These are phyloP conservation scores for Thecophora atra DNA, from an alignment of 2,888 invertebrate species.

Conservation along the genomic window DNA sequence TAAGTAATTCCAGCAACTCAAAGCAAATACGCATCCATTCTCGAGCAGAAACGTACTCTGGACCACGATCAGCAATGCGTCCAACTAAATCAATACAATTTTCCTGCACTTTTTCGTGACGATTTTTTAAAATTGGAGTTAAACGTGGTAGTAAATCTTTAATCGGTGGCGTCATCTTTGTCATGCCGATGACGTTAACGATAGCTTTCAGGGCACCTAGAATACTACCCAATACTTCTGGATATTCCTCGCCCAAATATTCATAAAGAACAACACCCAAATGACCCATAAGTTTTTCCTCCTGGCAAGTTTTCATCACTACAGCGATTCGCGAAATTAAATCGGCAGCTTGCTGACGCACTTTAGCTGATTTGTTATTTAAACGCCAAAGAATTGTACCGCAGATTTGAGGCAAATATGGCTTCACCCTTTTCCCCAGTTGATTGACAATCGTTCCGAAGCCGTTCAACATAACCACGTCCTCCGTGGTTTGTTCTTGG, in stretches of 20 bases:
- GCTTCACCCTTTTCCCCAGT: constrained; percentile 95
- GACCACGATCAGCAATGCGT: constrained; percentile 97
- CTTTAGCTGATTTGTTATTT: constrained; percentile 99
- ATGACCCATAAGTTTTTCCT: constrained; percentile 99
- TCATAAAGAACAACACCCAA: constrained; percentile 98
- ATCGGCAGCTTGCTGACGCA: constrained; percentile 98
- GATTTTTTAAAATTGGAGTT: constrained; percentile 98
- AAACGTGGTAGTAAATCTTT: constrained; percentile 96
- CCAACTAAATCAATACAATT: constrained; percentile 99
- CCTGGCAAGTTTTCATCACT: constrained; percentile 99
- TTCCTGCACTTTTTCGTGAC: constrained; percentile 97
- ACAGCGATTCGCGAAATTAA: constrained; percentile 97
- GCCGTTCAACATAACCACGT: constrained; percentile 99
- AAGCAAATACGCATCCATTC: constrained; percentile 99
- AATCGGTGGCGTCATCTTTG: constrained; percentile 99
- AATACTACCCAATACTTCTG: constrained; percentile 97
- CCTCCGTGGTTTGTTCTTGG: constrained; percentile 99
- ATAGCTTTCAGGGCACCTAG: constrained; percentile 98
- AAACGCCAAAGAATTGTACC: constrained; percentile 99
- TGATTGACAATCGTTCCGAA: constrained; percentile 99
- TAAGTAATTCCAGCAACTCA: constrained; percentile 93
- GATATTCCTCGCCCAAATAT: constrained; percentile 99
- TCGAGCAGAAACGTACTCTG: constrained; percentile 97
- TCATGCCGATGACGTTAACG: constrained; percentile 99
- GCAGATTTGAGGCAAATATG: constrained; percentile 98